These are phyloP conservation scores for Ormyrus rosae DNA, from an alignment of 2,888 invertebrate species.

Conservation along the genomic window DNA sequence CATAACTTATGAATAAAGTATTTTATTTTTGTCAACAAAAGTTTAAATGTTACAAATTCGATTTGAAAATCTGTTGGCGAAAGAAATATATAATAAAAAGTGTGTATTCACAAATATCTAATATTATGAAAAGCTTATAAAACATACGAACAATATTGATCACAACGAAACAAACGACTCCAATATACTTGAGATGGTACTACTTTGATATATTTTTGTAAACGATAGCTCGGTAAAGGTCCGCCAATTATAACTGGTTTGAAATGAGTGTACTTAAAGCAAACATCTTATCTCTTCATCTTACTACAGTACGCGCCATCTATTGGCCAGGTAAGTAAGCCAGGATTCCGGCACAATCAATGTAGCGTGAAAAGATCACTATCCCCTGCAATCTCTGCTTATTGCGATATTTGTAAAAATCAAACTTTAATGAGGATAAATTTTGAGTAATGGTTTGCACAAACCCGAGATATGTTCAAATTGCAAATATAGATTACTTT, in stretches of 20 bases:
- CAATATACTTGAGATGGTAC: slow-evolving; percentile 5
- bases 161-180: background rate
- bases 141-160: background rate
- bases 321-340: slow-evolving; percentile 60
- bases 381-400: background rate
- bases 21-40: too few relatives aligned
- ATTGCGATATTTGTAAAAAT: background rate
- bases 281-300: slow-evolving; percentile 55
- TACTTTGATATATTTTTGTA: slow-evolving; percentile 11
- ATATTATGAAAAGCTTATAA: background rate
- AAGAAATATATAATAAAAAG: too few relatives aligned
- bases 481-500: too few relatives aligned
- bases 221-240: background rate
- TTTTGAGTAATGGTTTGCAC: too few relatives aligned
- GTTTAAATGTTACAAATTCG: too few relatives aligned
- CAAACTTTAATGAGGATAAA: background rate
- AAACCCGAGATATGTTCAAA: too few relatives aligned
- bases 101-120: too few relatives aligned
- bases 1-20: too few relatives aligned
- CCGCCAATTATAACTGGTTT: slow-evolving; percentile 38
- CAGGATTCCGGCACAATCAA: slow-evolving; percentile 59
- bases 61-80: too few relatives aligned
- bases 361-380: slow-evolving; percentile 47
- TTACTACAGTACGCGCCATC: slow-evolving; percentile 65
- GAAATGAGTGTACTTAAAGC: slow-evolving; percentile 3